Evolutionary conservation across 2,113 vertebrate genomes (phyloP), one percentile per base, ranked within the genome.

Genomic region (Cebidichthys violaceus): DNA sequence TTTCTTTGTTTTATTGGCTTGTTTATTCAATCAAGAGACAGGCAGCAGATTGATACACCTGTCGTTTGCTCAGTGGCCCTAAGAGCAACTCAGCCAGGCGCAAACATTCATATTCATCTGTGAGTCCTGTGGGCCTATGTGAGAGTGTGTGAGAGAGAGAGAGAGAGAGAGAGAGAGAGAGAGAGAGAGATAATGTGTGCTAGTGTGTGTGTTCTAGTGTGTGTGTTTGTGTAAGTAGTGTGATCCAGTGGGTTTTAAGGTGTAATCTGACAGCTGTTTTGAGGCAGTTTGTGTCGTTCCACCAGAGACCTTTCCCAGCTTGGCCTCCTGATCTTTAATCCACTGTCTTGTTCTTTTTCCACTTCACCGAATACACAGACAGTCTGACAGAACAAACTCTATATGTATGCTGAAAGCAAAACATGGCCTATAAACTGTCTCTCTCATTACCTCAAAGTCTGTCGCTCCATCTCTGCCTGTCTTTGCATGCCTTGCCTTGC

Each of bases 251-350:
- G 59, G 85, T 75, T 85, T 81, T 71, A 66, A 87, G 73, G 81
- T 84, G 72, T 85, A 86, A 90, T 88, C 86, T 77, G 5, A 87
- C 86, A 88, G 85, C 74, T 91, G 82, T 80, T 91, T 89, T 79
- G 60, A 86, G 75, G 77, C 4, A 27, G 45, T 82, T 86, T 82
- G 72, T 82, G 75, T 90, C 29, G 5, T 76, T 86, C 74, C 24
- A 70, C 66, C 45, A 47, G 73, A 81, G 76, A 84, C 87, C 81
- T 87, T 73, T 76, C 33, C 17, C 39, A 77, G 73, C 65, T 77
- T 62, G 71, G 52, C 75, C 70, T 82, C 64, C 62, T 92, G 85
- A 88, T 88, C 90, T 89, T 88, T 86, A 89, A 92, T 86, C 88
- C 75, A 83, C 35, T 41, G 79, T 77, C 82, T 88, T 77, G 62